phyloP scores from a whole-genome alignment of 1,140 invertebrate genomes.

The Drosophila nebulosa region DNA sequence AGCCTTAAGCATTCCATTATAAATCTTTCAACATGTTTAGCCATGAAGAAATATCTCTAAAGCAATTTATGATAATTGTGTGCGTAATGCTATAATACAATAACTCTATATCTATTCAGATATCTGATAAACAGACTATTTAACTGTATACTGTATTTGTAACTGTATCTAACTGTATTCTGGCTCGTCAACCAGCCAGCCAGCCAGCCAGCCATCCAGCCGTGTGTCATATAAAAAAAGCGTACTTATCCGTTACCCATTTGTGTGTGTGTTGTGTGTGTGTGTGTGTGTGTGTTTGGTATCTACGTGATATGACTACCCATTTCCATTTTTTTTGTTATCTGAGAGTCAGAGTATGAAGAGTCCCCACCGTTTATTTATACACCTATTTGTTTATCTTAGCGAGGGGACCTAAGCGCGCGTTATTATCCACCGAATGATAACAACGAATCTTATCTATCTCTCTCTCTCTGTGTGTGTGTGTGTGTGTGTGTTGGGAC shows the following conservation, averaged over 20 bases:
- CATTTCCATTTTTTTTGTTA: slow-evolving; percentile 38
- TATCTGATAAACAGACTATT: too few relatives aligned
- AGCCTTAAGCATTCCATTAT: slow-evolving; percentile 42
- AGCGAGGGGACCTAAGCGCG: slow-evolving; percentile 49
- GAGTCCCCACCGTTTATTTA: slow-evolving; percentile 65
- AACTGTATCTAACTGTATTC: slow-evolving; percentile 31
- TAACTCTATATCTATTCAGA: slow-evolving; percentile 16
- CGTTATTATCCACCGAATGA: slow-evolving; percentile 34
- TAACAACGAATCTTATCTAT: slow-evolving; percentile 50
- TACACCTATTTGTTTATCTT: slow-evolving; percentile 72
- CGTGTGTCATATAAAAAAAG: background rate
- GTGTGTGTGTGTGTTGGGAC: slow-evolving; percentile 14
- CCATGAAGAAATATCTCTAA: slow-evolving; percentile 70
- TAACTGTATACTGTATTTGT: background rate
- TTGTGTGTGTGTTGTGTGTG: background rate
- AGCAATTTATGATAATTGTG: slow-evolving; percentile 72
- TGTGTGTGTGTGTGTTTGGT: background rate
- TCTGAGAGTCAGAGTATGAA: too few relatives aligned
- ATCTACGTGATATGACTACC: slow-evolving; percentile 34
- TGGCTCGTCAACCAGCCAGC: too few relatives aligned
- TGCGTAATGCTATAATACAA: slow-evolving; percentile 31
- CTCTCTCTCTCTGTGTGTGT: background rate
- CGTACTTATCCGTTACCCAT: background rate
- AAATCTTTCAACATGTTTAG: slow-evolving; percentile 79
- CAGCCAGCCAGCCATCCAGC: too few relatives aligned